Evolutionary conservation across 2,888 invertebrate genomes (phyloP), one percentile per base, ranked within the genome.

Genomic region (Leistus spinibarbis): DNA sequence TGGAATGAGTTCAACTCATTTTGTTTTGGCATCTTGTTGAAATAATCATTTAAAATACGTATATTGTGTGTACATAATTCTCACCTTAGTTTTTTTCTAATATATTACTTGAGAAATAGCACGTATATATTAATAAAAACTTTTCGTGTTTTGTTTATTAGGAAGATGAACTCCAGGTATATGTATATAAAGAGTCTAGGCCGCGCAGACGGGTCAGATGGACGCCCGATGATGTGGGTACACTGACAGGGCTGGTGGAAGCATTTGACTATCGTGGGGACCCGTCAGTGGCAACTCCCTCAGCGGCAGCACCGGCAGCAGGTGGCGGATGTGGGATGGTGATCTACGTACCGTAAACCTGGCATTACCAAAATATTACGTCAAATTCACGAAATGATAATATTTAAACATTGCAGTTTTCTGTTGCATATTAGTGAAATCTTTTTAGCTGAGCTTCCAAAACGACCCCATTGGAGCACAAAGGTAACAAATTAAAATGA

Each of bases 161-260:
- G 3, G 60, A 9, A 20, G 60, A 60, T n/a, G 60, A 60, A 19
- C 17, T 57, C 57, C 57, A 57, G 57, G 19, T 57, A 19, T 57
- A 13, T 19, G 9, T 19, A 7, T 40, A 40, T 40, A 40, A 40
- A 40, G 40, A 40, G 40, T 40, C 57, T 57, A 57, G 57, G 16
- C 76, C 17, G 69, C 66, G 23, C 62, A 63, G 64, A 65, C 72
- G 79, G 78, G 82, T 85, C 84, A 86, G 80, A 86, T 85, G 79
- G 86, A 86, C 80, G 86, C 86, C 80, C 86, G 82, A 79, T 86
- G 86, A 80, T 85, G 85, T 73, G 86, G 84, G 78, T 84, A 86
- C 76, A 86, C 85, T n/a, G 85, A 86, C 24, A 86, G 85, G 20
- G 83, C 82, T 16, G 86, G 85, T 78, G 83, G 77, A 65, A 83